Base-by-base conservation (phyloP, 1,140 invertebrate species). In the Apis laboriosa region DNA sequence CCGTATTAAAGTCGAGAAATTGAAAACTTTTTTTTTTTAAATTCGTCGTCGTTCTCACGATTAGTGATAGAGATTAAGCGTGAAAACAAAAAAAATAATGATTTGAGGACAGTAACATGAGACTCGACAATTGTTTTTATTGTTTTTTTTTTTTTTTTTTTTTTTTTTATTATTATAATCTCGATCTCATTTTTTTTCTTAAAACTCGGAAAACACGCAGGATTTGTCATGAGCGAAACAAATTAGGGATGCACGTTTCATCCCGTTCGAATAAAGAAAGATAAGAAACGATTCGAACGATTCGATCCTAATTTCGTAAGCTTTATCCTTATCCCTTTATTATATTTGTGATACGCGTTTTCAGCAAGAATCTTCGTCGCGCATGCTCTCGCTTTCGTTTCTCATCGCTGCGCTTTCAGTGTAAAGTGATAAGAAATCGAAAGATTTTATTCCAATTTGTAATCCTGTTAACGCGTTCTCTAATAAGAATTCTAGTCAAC, bases 401-500 rank as follows among this genome's bases (percentile, higher is more conserved):
- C 51, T 77, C 28, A 17, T 77, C 53, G 76, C 17, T 64, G 21
- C 61, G 75, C 60, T 70, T 61, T 49, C 17, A 19, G 13, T 58
- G 17, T 77, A 51, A 66, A 51, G 15, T 49, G 76, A 51, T 64
- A 64, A 76, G 74, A 24, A 56, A 55, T 53, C 43, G 19, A 68
- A 74, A 58, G 34, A 49, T 77, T 49, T 24, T 21, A 51, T 77
- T 53, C 11, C 21, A 9, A 58, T 49, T 15, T 51, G 66, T 60
- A 71, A 61, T 34, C 56, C 17, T 53, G 19, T 24, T 28, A 67
- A 43, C 21, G 55, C 19, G n/a, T 80, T 24, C 63, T 34, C 34
- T 24, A 43, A 75, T 74, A 87, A 80, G 55, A 60, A 87, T 87
- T 87, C 86, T 87, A 87, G 86, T 87, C 86, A 87, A 80, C 84